Percentiles rank a stretch among this genome's conserved stretches.
Evolutionary conservation across 2,888 invertebrate species (phyloP).

Genomic region (Tetrapedia diversipes): DNA sequence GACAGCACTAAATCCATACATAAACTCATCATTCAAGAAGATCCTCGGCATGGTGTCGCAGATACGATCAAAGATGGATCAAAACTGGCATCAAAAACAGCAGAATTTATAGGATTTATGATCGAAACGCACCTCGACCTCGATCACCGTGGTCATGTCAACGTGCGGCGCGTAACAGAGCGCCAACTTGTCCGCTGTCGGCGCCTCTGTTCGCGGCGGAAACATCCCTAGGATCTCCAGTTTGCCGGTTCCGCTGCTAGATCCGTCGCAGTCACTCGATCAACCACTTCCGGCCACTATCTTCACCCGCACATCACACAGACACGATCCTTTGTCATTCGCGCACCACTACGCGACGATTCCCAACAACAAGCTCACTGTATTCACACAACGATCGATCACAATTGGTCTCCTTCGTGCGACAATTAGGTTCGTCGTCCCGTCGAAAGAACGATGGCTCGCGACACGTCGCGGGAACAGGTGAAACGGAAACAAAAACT

Average conservation of each 20-base stretch:
- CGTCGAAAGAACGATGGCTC: neutral
- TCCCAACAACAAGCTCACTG: neutral
- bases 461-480: neutral
- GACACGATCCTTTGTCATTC: slow-evolving; percentile 36
- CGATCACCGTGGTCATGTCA: slow-evolving; percentile 90
- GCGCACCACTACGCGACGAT: slow-evolving; percentile 20
- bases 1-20: too few species aligned
- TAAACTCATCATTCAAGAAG: too few species aligned
- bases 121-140: slow-evolving; percentile 86
- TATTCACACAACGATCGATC: slow-evolving; percentile 12
- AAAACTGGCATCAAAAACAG: neutral
- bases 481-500: neutral
- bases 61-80: too few species aligned
- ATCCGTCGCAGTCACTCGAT: slow-evolving; percentile 25
- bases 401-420: neutral
- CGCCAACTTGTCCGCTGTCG: slow-evolving; percentile 85
- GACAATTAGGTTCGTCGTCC: neutral
- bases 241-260: slow-evolving; percentile 65
- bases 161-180: slow-evolving; percentile 87
- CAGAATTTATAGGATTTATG: neutral
- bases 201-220: slow-evolving; percentile 82
- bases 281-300: slow-evolving; percentile 20
- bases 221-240: slow-evolving; percentile 83
- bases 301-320: slow-evolving; percentile 44
- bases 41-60: too few species aligned